Percentiles rank a stretch among this genome's conserved stretches.
These are phyloP conservation scores for Eupeodes corollae DNA, from an alignment of 1,140 invertebrate species.

Conservation along the genomic window DNA sequence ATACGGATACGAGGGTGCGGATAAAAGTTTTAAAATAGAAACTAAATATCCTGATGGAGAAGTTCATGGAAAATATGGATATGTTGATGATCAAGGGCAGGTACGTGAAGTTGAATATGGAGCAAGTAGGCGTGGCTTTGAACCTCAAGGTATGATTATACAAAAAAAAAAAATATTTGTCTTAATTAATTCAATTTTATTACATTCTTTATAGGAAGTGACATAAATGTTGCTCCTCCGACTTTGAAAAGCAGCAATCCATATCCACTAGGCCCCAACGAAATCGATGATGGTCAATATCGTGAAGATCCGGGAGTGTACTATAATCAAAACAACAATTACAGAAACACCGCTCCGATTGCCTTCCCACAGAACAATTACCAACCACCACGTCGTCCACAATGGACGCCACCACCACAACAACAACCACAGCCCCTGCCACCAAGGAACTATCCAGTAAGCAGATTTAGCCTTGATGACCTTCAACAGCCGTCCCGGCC, in stretches of 20 bases:
- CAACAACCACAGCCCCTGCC: conserved; percentile 15
- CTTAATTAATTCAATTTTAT: background rate
- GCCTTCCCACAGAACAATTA: conserved; percentile 32
- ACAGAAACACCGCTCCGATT: conserved; percentile 20
- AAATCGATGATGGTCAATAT: conserved; percentile 71
- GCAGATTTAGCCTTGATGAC: conserved; percentile 38
- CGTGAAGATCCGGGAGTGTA: conserved; percentile 67
- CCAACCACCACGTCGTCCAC: conserved; percentile 27
- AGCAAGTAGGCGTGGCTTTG: conserved; percentile 75
- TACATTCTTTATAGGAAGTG: conserved; percentile 45
- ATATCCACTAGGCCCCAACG: conserved; percentile 47
- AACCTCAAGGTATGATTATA: conserved; percentile 55
- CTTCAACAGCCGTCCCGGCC: too few species aligned
- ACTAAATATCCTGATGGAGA: conserved; percentile 72
- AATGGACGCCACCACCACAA: conserved; percentile 24
- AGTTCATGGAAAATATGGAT: conserved; percentile 56
- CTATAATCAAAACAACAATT: conserved; percentile 43
- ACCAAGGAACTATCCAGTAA: conserved; percentile 44
- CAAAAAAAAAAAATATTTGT: background rate
- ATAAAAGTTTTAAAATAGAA: conserved; percentile 87
- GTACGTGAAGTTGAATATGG: conserved; percentile 77
- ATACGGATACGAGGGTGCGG: conserved; percentile 78
- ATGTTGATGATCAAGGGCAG: conserved; percentile 65
- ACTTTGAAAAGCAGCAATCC: conserved; percentile 44
- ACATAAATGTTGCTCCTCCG: conserved; percentile 68